Evolutionary conservation across 2,113 vertebrate species (phyloP), one percentile per base, ranked within the genome.

Genomic region (Alosa alosa): DNA sequence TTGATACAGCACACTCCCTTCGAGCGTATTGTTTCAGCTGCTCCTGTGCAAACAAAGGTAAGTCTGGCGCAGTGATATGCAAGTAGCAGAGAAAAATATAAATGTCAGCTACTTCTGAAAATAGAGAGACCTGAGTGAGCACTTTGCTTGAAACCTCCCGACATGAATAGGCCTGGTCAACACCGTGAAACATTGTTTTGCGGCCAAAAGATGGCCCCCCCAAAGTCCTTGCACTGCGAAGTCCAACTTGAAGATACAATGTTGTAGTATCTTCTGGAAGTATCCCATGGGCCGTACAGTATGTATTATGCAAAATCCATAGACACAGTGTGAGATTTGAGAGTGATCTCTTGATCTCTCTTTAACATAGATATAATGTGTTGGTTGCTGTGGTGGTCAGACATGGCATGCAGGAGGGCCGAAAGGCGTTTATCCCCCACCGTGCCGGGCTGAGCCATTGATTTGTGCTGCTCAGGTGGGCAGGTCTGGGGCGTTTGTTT

Each of bases 401-500:
- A 31, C 8, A 1, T 31, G n/a, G 64, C 64, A 31, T 2, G 22
- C 57, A 64, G 5, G 57, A n/a, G 6, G 20, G 22, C 57, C n/a
- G 20, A n/a, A 22, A n/a, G 57, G 57, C 17, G 15, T 25, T 25
- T 9, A 64, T n/a, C 25, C 9, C 31, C n/a, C 25, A 8, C 57
- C 5, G 9, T 87, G 83, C 39, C 72, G 87, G 93, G 92, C 91
- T 93, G 93, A 94, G 93, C 89, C 89, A 85, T 89, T 87, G 89
- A 93, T 91, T 92, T 52, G 85, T 85, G 20, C 92, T 83, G 86
- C 92, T 94, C 93, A 93, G 92, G 91, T 91, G 92, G 91, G 88
- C 91, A 85, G 87, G 86, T 89, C 86, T 82, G 47, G 86, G 85
- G 87, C 85, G 89, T 92, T 94, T 96, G 95, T 96, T 95, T 93